Base-by-base conservation (phyloP, 2,113 vertebrate genomes). In the Platichthys stellatus region DNA sequence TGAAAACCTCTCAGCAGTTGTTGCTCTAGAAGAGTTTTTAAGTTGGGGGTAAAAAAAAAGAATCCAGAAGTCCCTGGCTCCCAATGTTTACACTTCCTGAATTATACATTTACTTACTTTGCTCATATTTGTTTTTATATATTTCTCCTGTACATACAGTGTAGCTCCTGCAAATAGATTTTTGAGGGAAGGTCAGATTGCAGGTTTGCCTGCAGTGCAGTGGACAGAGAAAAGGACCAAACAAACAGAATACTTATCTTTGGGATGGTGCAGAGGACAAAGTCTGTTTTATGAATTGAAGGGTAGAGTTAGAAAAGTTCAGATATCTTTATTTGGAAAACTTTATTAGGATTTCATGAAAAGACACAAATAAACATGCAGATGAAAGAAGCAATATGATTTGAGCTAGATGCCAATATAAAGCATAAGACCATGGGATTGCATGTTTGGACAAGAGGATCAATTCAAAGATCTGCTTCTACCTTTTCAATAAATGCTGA, bases 401-500 rank as follows among this genome's bases (percentile, higher is more conserved):
- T 15, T 26, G 12, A 59, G 57, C 6, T 6, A 11, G 2, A 23
- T 3, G 21, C 18, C 14, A 7, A 13, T 20, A 15, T 2, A 45
- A 61, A 59, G 8, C 10, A 40, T 40, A 1, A 43, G n/a, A 66
- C 58, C 43, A 47, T 4, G 6, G 2, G 21, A 23, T 53, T 71
- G 26, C 4, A 56, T 51, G 18, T n/a, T 62, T 9, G 10, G 31
- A 26, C 17, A 61, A 2, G 35, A 60, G 9, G n/a, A 20, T 59
- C 51, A 51, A 63, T 26, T 53, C 38, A 72, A 78, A 81, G 10
- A 61, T 17, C 14, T 61, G 12, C 23, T 40, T 72, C 28, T 60
- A 47, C 2, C 47, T 71, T 68, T 74, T 78, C 43, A 72, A 71
- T 49, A 74, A 67, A 67, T 45, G 20, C 26, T 76, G 73, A 74